A percentile compares a stretch with the other conserved stretches of the same genome.
Conservation (phyloP, 1,140 invertebrate species). For the Bicyclus anynana region DNA sequence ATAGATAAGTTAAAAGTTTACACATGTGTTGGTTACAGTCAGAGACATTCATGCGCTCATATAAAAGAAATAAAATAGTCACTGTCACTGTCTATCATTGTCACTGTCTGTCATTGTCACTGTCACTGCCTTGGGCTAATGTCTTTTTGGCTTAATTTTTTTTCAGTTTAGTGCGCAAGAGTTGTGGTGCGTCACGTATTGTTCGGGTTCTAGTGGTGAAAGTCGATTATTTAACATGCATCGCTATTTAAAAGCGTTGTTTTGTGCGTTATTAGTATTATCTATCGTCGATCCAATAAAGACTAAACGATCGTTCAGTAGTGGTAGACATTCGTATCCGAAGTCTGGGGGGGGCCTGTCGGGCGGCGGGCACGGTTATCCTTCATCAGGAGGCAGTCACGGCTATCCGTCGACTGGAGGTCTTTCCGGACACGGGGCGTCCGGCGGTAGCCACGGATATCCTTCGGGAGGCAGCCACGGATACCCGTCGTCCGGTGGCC, state of each 20-base stretch:
- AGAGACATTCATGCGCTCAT: no score
- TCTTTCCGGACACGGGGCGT: slow-evolving; percentile 30
- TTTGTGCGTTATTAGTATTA: slow-evolving; percentile 41
- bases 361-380: slow-evolving; percentile 33
- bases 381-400: slow-evolving; percentile 33
- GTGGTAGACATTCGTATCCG: slow-evolving; percentile 38
- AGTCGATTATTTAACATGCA: slow-evolving; percentile 23
- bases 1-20: no score
- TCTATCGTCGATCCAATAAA: slow-evolving; percentile 34
- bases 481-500: slow-evolving; percentile 29
- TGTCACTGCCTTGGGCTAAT: no score
- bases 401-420: slow-evolving; percentile 31
- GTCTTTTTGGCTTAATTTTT: no score
- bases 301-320: slow-evolving; percentile 40
- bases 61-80: no score
- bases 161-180: slow-evolving; percentile 32
- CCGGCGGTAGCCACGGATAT: no score
- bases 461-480: no score
- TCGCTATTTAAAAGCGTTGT: slow-evolving; percentile 29
- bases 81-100: no score
- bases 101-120: no score
- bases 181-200: slow-evolving; percentile 18
- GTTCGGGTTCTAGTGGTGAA: neutral
- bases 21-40: no score
- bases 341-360: slow-evolving; percentile 29